Conservation (phyloP, 1,140 invertebrate species). For the Drosophila simulans region DNA sequence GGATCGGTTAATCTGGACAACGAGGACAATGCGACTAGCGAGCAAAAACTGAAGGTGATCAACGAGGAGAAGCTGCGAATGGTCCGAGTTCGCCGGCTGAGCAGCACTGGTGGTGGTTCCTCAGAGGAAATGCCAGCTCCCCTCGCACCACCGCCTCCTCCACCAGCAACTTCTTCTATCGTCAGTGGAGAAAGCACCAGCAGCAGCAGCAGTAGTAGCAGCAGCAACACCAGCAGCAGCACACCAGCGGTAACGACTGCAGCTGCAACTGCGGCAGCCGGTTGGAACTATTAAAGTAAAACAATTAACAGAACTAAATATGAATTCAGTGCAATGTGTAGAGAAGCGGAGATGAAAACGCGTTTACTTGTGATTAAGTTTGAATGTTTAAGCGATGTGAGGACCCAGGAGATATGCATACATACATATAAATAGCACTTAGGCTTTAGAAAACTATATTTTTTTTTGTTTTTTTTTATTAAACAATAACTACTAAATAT, state of each 20-base stretch:
- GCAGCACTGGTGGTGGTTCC: constrained; percentile 54
- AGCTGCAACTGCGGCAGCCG: constrained; percentile 21
- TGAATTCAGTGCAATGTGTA: constrained; percentile 65
- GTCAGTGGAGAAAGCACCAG: background rate
- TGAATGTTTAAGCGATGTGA: constrained; percentile 35
- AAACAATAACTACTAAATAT: constrained; percentile 37
- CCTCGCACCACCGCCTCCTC: constrained; percentile 2
- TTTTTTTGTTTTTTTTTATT: constrained; percentile 26
- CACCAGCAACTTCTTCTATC: background rate
- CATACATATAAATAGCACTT: constrained; percentile 20
- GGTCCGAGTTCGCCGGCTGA: constrained; percentile 72
- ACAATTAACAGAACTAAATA: background rate
- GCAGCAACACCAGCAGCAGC: background rate
- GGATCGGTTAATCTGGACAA: background rate
- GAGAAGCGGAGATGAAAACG: constrained; percentile 20
- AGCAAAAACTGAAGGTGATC: constrained; percentile 70
- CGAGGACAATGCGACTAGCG: constrained; percentile 20
- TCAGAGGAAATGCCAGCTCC: constrained; percentile 34
- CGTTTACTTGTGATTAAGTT: constrained; percentile 82
- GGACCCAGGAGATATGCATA: constrained; percentile 24
- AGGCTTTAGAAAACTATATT: constrained; percentile 17
- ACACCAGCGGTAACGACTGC: constrained; percentile 13
- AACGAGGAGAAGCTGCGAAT: constrained; percentile 77
- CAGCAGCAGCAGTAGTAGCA: background rate
- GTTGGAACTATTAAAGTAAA: constrained; percentile 65